Conservation (phyloP, 2,888 invertebrate species). For the Dione vanillae region DNA sequence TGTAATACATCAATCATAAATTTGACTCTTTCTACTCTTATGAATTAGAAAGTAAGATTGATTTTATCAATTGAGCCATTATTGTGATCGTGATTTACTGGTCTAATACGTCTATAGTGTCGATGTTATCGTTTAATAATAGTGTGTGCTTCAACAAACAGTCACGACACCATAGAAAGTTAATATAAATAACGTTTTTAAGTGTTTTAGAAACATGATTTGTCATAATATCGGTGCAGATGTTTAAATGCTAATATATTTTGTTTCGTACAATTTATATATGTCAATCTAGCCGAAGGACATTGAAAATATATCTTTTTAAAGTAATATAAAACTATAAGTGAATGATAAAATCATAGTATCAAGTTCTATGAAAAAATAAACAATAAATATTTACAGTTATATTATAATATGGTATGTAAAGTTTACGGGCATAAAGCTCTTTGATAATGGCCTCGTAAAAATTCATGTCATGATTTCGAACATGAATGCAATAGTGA, state of each 20-base stretch:
- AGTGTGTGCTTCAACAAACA: constrained; percentile 51
- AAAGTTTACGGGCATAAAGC: constrained; percentile 18
- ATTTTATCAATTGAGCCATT: constrained; percentile 56
- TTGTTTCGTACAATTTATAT: too few species aligned
- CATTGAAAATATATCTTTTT: too few species aligned
- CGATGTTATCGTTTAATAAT: constrained; percentile 67
- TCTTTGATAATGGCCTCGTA: constrained; percentile 24
- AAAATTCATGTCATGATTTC: constrained; percentile 22
- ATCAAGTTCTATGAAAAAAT: background rate
- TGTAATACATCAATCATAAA: background rate
- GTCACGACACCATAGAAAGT: constrained; percentile 65
- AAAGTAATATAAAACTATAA: too few species aligned
- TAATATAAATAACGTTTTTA: constrained; percentile 11
- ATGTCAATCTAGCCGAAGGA: too few species aligned
- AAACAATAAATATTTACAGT: constrained; percentile 20
- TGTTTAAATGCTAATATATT: too few species aligned
- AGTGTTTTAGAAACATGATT: background rate
- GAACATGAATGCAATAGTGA: constrained; percentile 15
- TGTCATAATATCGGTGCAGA: background rate
- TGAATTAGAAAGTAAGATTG: constrained; percentile 73
- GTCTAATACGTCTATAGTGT: constrained; percentile 53
- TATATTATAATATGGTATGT: constrained; percentile 5
- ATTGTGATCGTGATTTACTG: constrained; percentile 53
- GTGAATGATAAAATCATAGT: too few species aligned
- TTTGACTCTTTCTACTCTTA: constrained; percentile 39